These are phyloP conservation scores for Gallinago undulata DNA, from an alignment of 2,113 vertebrate species.

Conservation along the genomic window DNA sequence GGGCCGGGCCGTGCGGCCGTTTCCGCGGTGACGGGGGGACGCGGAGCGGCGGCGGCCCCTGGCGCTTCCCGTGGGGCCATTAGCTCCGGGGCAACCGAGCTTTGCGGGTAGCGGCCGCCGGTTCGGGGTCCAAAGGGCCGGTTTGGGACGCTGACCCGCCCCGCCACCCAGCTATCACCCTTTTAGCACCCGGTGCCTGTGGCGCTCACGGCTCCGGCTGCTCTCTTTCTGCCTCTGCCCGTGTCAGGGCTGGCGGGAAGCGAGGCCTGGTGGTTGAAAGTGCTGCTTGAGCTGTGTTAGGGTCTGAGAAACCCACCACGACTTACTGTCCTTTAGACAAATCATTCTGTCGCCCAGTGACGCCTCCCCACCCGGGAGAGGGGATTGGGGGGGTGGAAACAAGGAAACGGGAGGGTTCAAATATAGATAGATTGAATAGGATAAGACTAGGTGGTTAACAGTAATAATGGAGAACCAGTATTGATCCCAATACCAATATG, in stretches of 20 bases:
- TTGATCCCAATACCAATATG: neutral
- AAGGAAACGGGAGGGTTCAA: neutral
- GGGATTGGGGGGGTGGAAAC: neutral
- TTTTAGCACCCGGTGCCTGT: no score
- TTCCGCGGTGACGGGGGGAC: neutral
- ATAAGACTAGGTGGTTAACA: neutral
- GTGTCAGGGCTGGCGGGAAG: neutral
- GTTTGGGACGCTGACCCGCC: neutral
- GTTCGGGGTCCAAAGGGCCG: neutral
- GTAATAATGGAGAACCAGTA: neutral
- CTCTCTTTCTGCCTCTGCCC: no score
- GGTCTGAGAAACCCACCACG: neutral
- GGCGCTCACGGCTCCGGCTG: accelerated
- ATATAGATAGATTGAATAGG: neutral
- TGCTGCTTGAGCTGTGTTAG: neutral
- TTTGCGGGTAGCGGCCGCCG: no score
- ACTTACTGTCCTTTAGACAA: neutral
- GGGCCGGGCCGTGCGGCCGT: neutral
- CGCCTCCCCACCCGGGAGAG: neutral
- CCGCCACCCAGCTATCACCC: accelerated
- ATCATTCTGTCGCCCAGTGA: neutral
- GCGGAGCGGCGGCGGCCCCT: neutral
- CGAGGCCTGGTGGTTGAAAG: neutral
- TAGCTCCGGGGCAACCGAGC: neutral
- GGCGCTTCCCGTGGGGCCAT: neutral